Base-by-base conservation (phyloP, 53 echinoderm and acorn worm species). In the Holothuria scabra region DNA sequence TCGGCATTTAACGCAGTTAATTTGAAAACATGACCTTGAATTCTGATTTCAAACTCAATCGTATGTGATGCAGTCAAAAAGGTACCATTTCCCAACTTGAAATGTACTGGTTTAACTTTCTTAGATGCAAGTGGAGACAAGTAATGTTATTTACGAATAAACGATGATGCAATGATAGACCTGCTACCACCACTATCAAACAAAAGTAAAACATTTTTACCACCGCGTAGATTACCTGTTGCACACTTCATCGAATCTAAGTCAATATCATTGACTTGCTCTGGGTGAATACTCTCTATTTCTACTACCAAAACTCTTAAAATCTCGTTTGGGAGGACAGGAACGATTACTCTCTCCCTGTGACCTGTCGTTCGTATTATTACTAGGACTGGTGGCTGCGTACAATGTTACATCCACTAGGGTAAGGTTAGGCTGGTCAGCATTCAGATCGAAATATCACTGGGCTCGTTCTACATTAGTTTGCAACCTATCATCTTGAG, bases 121-220 rank as follows among this genome's bases (percentile, higher is more conserved):
- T 64, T 64, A 26, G 22, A 29, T 12, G 65, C 28, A 24, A 64
- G 12, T 12, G 65, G 28, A 26, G 65, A n/a, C 65, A 64, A 8
- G 5, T 64, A 64, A 64, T 64, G 16, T 8, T 24, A 64, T 64
- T 64, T 64, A 64, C 65, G 65, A 64, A 64, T 29, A 64, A 64
- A 64, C n/a, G 23, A 64, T n/a, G 25, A 24, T 26, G 65, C 23
- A 64, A 19, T 64, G 22, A n/a, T 64, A 12, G 65, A 64, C 65
- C 22, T 64, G 0, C 25, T 64, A 64, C 25, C 22, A 64, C 65
- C 65, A 64, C 65, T 64, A 29, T 64, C 22, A 19, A 64, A 64
- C n/a, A 64, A 64, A 64, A 64, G 12, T 29, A 64, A 64, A 12
- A 64, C 65, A 64, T 64, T 14, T 64, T 64, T 0, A n/a, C 26